Evolutionary conservation across 1,140 invertebrate species (phyloP).

Genomic region (Nephila pilipes): DNA sequence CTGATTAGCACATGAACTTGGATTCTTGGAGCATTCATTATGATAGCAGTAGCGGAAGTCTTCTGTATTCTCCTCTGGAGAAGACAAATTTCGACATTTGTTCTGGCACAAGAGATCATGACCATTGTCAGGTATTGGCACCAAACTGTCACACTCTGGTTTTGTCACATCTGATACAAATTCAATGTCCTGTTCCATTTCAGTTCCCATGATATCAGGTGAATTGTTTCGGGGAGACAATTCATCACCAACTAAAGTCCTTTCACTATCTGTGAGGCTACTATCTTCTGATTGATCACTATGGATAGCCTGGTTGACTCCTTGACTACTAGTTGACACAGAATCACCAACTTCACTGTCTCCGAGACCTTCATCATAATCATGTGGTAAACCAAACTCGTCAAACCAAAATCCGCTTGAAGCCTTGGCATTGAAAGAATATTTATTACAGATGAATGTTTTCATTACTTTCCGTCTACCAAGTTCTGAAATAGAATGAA

Average conservation of each 20-base stretch:
- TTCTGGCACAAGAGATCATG: slow-evolving; percentile 79
- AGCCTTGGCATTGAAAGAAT: not conserved
- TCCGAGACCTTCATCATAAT: slow-evolving; percentile 79
- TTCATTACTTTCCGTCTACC: not conserved
- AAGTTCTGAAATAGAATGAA: not conserved
- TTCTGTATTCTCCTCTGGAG: slow-evolving; percentile 78
- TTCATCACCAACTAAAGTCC: slow-evolving; percentile 78
- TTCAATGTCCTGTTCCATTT: slow-evolving; percentile 80
- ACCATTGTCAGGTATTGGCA: slow-evolving; percentile 80
- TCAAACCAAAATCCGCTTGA: not conserved
- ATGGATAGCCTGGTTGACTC: slow-evolving; percentile 77
- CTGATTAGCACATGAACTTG: not conserved
- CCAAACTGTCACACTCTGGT: slow-evolving; percentile 61
- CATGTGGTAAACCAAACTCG: not conserved
- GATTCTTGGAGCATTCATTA: not conserved
- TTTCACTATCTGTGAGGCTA: slow-evolving; percentile 88
- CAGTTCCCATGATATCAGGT: slow-evolving; percentile 81
- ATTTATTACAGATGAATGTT: slow-evolving; percentile 7
- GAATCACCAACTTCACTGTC: slow-evolving; percentile 76
- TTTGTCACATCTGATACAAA: slow-evolving; percentile 80
- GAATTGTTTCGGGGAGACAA: slow-evolving; percentile 70
- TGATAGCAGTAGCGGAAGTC: not conserved
- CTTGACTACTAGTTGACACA: not conserved
- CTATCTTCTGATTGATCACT: slow-evolving; percentile 88
- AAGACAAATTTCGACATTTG: slow-evolving; percentile 79